Percentiles rank a stretch among this genome's conserved stretches.
phyloP scores from a whole-genome alignment of 2,888 invertebrate species.

The Diplolepis rosae region DNA sequence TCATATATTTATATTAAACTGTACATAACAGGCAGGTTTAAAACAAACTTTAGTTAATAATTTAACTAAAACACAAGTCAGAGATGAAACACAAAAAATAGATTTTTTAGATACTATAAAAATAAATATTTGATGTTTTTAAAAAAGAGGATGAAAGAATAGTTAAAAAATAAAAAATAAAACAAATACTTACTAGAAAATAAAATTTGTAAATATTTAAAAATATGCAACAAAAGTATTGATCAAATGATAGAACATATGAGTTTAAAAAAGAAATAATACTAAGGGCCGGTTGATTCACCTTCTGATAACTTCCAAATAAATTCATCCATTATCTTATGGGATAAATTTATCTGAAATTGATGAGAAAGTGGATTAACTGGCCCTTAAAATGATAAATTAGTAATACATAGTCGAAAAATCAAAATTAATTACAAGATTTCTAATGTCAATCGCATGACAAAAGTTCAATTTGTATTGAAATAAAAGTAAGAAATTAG shows the following conservation, averaged over 20 bases:
- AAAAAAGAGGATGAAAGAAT: neutral
- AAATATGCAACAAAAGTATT: slow-evolving; percentile 4
- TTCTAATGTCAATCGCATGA: neutral
- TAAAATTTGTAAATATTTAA: neutral
- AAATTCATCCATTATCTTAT: too few relatives aligned
- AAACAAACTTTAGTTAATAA: neutral
- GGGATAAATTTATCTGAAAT: too few relatives aligned
- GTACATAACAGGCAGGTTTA: slow-evolving; percentile 30
- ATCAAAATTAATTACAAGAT: neutral
- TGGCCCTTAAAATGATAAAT: too few relatives aligned
- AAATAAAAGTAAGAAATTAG: too few relatives aligned
- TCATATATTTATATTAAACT: slow-evolving; percentile 22
- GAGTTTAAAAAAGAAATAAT: neutral
- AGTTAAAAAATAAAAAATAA: neutral
- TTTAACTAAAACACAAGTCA: neutral
- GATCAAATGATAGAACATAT: neutral
- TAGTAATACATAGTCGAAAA: neutral
- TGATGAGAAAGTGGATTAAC: too few relatives aligned
- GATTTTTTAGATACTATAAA: neutral
- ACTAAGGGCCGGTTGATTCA: too few relatives aligned
- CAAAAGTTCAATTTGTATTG: too few relatives aligned
- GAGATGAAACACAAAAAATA: neutral
- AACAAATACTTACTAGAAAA: neutral
- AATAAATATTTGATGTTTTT: neutral
- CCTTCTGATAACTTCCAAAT: too few relatives aligned